These are phyloP conservation scores for Pseudanteris insignis DNA, from an alignment of 2,888 invertebrate species.

Conservation along the genomic window DNA sequence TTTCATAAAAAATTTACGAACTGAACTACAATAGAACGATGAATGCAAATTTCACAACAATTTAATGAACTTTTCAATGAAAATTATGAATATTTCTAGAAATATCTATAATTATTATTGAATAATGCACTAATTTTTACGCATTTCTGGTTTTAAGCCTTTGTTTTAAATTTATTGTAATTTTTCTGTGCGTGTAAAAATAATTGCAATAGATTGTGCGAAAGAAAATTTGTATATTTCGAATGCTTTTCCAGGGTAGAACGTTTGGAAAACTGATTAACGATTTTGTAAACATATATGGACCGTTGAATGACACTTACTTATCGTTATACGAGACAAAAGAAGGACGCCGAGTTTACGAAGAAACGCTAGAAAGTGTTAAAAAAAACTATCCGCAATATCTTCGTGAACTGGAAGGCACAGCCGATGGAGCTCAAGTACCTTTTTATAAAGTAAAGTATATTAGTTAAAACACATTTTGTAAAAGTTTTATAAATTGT, in stretches of 20 bases:
- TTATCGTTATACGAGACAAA: slow-evolving; percentile 78
- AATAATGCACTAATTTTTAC: too few species aligned
- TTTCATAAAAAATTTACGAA: too few species aligned
- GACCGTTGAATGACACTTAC: slow-evolving; percentile 74
- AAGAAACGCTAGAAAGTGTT: slow-evolving; percentile 76
- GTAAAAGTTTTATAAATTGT: too few species aligned
- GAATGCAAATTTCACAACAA: too few species aligned
- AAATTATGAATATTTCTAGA: too few species aligned
- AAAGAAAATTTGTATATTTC: too few species aligned
- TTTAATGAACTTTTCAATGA: too few species aligned
- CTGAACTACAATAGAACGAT: too few species aligned
- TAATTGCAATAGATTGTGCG: too few species aligned
- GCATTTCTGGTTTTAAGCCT: background rate
- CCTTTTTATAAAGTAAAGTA: slow-evolving; percentile 86
- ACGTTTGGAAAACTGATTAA: slow-evolving; percentile 80
- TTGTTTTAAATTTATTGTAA: too few species aligned
- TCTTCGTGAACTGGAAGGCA: slow-evolving; percentile 82
- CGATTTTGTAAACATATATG: slow-evolving; percentile 72
- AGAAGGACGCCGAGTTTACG: slow-evolving; percentile 77
- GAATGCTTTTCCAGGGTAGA: slow-evolving; percentile 77
- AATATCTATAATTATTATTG: background rate
- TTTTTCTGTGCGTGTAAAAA: too few species aligned
- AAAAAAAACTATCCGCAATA: slow-evolving; percentile 82
- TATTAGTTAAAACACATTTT: too few species aligned
- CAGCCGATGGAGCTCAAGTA: slow-evolving; percentile 85